Base-by-base conservation (phyloP, 1,140 invertebrate genomes). In the Drosophila lacteicornis region DNA sequence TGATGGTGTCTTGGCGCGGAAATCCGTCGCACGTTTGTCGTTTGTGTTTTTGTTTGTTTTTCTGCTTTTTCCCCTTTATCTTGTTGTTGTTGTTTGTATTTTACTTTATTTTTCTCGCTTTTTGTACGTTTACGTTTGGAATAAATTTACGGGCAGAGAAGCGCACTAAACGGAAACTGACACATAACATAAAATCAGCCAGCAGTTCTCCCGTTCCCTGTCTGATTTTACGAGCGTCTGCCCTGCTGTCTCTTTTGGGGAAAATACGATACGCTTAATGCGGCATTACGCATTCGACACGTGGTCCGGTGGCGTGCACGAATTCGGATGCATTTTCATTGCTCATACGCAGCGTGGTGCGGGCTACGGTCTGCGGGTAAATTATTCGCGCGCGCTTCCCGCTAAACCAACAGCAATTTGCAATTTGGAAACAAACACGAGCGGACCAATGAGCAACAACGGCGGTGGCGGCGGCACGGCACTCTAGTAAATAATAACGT, bases 141-240 rank as follows among this genome's bases (percentile, higher is more conserved):
- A 79, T 60, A 61, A 85, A 79, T 79, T 80, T 84, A 80, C 42
- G 43, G 42, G 42, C 42, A 63, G 70, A 63, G 70, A 80, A 68
- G 62, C 81, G 82, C 79, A 79, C 65, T 74, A 75, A 83, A 84
- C 84, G 84, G 83, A 88, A 88, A 68, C 80, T 70, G 71, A 78
- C 73, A 80, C 77, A 80, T 75, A 80, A 80, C 77, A 80, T 75
- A 80, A 77, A 80, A 71, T 71, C 57, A 49, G 50, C 49, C 55
- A 36, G 57, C 58, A 61, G 43, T 62, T 77, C 8, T 53, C 45
- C 36, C 57, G 11, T 22, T 55, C 6, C 56, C 22, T 80, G 42
- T 62, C 61, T 71, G 58, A 69, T 75, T 65, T 68, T 78, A 62
- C 65, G 63, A 62, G 60, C 71, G 65, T 69, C 74, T 82, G 36